A percentile compares a stretch with the other conserved stretches of the same genome.
These are phyloP conservation scores for Syngnathus scovelli DNA, from an alignment of 2,113 vertebrate genomes.

Conservation along the genomic window DNA sequence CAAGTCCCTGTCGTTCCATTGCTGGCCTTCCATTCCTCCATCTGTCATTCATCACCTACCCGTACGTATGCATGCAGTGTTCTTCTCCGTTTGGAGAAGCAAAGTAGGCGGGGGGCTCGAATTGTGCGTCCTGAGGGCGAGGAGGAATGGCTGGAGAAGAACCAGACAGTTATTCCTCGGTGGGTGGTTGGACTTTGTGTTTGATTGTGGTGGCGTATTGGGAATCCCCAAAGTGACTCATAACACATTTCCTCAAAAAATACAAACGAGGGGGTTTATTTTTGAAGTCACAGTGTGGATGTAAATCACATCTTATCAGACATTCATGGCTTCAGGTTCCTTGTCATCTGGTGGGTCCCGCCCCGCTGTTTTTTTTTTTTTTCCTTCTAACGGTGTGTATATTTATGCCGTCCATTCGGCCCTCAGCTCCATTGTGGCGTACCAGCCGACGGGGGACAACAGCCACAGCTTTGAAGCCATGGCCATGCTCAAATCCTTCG, in stretches of 20 bases:
- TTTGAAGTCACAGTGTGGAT: background rate
- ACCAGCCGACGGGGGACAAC: slow-evolving; percentile 90
- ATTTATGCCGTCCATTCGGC: background rate
- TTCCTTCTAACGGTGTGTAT: background rate
- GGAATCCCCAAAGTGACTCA: background rate
- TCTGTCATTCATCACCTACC: slow-evolving; percentile 46
- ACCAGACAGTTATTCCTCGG: slow-evolving; percentile 49
- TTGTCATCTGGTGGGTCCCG: background rate
- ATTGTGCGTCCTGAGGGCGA: slow-evolving; percentile 18
- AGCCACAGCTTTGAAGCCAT: slow-evolving; percentile 91
- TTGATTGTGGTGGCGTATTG: background rate
- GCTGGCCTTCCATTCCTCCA: slow-evolving; percentile 47
- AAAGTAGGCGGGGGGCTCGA: slow-evolving; percentile 35
- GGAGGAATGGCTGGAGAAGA: slow-evolving; percentile 44
- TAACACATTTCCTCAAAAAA: background rate
- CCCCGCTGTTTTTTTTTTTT: background rate
- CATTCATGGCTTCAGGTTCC: background rate
- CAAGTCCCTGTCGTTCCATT: slow-evolving; percentile 59
- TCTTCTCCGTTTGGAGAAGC: slow-evolving; percentile 64
- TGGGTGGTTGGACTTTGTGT: slow-evolving; percentile 29
- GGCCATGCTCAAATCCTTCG: slow-evolving; percentile 89
- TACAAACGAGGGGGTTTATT: background rate
- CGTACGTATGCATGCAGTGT: slow-evolving; percentile 66
- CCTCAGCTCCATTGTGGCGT: slow-evolving; percentile 87
- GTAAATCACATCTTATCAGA: background rate